phyloP scores from a whole-genome alignment of 2,113 vertebrate genomes.

The Alces alces region DNA sequence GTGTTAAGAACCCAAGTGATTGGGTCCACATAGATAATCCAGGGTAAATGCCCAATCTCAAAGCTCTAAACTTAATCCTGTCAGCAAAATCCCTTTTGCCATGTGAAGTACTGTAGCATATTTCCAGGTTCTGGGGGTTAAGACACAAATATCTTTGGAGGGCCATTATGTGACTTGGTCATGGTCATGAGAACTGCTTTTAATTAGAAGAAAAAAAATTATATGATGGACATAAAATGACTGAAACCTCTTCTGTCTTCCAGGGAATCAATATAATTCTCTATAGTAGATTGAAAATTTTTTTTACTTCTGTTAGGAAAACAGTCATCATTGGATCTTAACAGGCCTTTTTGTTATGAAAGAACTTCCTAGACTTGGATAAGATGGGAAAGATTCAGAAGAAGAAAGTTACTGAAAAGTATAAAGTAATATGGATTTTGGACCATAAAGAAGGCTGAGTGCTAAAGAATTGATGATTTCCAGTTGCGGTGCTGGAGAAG shows the following conservation, averaged over 20 bases:
- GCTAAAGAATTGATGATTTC: background rate
- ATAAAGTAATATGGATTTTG: background rate
- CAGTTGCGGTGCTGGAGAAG: background rate
- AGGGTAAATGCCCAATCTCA: background rate
- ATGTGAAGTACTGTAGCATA: background rate
- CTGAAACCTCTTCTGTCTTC: background rate
- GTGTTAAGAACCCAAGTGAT: background rate
- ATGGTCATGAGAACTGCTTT: background rate
- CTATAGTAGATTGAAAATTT: background rate
- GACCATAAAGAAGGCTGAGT: background rate
- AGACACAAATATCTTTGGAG: background rate
- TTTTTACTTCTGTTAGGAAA: background rate
- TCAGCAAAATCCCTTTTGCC: background rate
- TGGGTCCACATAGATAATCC: background rate
- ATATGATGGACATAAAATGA: background rate
- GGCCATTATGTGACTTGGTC: background rate
- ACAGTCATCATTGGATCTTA: background rate
- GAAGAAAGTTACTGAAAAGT: background rate
- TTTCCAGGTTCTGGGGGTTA: background rate
- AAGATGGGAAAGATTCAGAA: background rate
- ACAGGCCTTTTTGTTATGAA: background rate
- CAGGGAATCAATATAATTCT: background rate
- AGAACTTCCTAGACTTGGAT: background rate
- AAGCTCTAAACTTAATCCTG: background rate
- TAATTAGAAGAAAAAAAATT: background rate